phyloP scores from a whole-genome alignment of 2,888 invertebrate genomes.

The Drosophila nigritarsus region DNA sequence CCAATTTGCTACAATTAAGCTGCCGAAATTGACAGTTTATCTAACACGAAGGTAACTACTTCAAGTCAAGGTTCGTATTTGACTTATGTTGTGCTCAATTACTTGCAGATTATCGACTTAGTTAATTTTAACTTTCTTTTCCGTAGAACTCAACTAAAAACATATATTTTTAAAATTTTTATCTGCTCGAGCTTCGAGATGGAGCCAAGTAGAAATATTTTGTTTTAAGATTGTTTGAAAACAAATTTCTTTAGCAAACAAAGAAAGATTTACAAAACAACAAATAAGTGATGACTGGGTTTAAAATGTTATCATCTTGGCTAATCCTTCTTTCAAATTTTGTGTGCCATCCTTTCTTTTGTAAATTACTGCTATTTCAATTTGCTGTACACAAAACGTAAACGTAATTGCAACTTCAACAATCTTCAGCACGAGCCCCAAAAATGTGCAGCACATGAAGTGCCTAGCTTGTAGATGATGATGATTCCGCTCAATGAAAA shows the following conservation, averaged over 20 bases:
- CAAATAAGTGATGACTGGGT: conserved; percentile 15
- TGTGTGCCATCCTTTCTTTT: background rate
- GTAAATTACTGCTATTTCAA: conserved; percentile 49
- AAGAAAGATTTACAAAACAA: background rate
- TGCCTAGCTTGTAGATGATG: conserved; percentile 32
- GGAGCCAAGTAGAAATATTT: background rate
- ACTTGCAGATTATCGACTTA: background rate
- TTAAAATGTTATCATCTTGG: conserved; percentile 15
- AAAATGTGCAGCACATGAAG: conserved; percentile 28
- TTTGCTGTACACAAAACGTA: conserved; percentile 46
- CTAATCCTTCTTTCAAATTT: conserved; percentile 14
- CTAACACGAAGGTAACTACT: background rate
- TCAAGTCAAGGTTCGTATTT: background rate
- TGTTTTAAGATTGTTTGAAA: background rate
- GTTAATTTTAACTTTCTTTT: background rate
- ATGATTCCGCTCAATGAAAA: conserved; percentile 73
- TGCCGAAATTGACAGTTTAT: conserved; percentile 41
- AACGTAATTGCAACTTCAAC: conserved; percentile 66
- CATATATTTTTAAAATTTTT: background rate
- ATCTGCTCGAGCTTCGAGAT: background rate
- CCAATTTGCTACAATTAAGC: conserved; percentile 58
- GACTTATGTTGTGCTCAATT: background rate
- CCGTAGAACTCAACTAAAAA: background rate
- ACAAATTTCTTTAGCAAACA: background rate
- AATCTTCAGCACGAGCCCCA: conserved; percentile 15